Evolutionary conservation across 1,140 invertebrate genomes (phyloP).

Genomic region (Caenorhabditis remanei): DNA sequence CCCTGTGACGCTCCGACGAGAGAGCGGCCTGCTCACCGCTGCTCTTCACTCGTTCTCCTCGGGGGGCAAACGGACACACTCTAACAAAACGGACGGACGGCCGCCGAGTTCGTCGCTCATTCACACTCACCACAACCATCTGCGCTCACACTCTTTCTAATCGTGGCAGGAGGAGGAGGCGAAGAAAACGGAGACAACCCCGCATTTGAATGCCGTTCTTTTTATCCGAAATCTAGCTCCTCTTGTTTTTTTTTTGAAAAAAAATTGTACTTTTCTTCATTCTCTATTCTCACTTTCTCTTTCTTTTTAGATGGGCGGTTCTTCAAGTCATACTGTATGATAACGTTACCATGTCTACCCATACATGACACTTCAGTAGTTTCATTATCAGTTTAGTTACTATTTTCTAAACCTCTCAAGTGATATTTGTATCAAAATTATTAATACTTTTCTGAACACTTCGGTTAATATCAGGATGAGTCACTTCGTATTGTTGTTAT

Average conservation of each 20-base stretch:
- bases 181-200: neutral
- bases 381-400: too few relatives aligned
- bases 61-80: neutral
- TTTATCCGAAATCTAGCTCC: neutral
- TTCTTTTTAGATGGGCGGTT: too few relatives aligned
- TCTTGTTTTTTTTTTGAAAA: neutral
- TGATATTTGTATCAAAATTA: too few relatives aligned
- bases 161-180: neutral
- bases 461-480: too few relatives aligned
- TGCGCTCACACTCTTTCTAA: neutral
- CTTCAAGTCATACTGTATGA: too few relatives aligned
- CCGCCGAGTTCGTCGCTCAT: slow-evolving; percentile 6
- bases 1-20: neutral
- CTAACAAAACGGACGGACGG: slow-evolving; percentile 19
- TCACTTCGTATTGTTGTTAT: too few relatives aligned
- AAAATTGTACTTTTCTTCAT: neutral
- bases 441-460: too few relatives aligned
- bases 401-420: too few relatives aligned
- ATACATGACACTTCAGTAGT: too few relatives aligned
- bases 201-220: neutral
- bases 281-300: neutral
- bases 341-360: too few relatives aligned
- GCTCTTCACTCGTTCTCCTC: neutral
- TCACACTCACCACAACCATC: slow-evolving; percentile 40
- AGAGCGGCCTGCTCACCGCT: neutral